Conservation (phyloP, 2,888 invertebrate species). For the Molorchus minor region DNA sequence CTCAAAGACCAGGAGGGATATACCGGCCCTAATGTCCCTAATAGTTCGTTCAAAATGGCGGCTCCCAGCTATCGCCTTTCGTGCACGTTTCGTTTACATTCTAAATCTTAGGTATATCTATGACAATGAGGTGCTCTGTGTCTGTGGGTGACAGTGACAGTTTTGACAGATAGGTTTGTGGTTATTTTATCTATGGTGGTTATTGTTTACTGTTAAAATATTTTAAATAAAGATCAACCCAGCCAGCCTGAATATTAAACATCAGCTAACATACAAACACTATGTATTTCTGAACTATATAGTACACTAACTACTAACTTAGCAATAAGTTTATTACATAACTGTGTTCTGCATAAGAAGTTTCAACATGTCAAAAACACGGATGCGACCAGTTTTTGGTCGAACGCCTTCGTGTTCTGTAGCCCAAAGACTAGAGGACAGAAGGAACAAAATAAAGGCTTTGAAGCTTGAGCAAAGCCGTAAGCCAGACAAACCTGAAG, state of each 20-base stretch:
- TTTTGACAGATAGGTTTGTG: constrained; percentile 19
- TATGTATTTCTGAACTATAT: too few relatives aligned
- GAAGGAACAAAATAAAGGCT: constrained; percentile 73
- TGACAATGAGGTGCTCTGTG: too few relatives aligned
- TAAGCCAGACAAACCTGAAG: constrained; percentile 88
- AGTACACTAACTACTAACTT: neutral
- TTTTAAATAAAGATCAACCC: neutral
- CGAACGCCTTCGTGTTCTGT: constrained; percentile 81
- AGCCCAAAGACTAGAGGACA: constrained; percentile 76
- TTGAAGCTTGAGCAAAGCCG: constrained; percentile 76
- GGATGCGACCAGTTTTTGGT: constrained; percentile 76
- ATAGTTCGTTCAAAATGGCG: too few relatives aligned
- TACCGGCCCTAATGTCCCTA: too few relatives aligned
- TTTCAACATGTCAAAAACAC: constrained; percentile 74
- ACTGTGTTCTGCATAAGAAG: neutral
- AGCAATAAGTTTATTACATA: neutral
- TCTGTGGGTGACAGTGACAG: too few relatives aligned
- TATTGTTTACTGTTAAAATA: constrained; percentile 16
- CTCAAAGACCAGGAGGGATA: too few relatives aligned
- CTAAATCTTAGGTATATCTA: too few relatives aligned
- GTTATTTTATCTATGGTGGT: too few relatives aligned
- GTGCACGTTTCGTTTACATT: too few relatives aligned
- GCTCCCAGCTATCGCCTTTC: too few relatives aligned
- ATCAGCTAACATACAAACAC: too few relatives aligned
- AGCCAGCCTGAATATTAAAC: too few relatives aligned